phyloP scores from a whole-genome alignment of 2,797 vertebrate species.

The Siniperca scherzeri region DNA sequence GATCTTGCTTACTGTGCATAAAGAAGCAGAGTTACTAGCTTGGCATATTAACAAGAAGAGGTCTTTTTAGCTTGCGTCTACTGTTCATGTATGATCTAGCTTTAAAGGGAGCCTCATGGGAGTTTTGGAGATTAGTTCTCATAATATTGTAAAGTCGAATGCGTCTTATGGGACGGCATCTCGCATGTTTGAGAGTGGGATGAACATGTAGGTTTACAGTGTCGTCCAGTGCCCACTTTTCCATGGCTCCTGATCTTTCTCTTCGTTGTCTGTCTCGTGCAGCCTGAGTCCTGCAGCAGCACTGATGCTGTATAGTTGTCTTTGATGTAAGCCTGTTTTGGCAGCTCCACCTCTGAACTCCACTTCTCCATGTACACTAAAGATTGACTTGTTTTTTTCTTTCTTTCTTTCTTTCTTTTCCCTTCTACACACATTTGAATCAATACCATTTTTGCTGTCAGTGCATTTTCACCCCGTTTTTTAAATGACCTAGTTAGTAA shows the following conservation, averaged over 20 bases:
- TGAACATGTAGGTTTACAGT: constrained; percentile 5
- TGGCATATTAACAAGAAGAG: constrained; percentile 41
- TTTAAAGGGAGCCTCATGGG: constrained; percentile 25
- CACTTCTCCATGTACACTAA: neutral
- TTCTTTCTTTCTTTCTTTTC: neutral
- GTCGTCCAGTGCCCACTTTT: neutral
- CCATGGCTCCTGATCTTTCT: neutral
- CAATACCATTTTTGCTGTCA: constrained; percentile 39
- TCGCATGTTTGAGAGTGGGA: constrained; percentile 18
- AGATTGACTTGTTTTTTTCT: neutral
- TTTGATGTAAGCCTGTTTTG: constrained; percentile 36
- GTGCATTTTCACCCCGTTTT: constrained; percentile 34
- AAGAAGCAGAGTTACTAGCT: constrained; percentile 30
- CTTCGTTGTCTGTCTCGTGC: constrained; percentile 6
- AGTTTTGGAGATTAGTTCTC: constrained; percentile 15
- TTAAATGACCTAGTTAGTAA: constrained; percentile 60
- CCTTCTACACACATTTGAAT: constrained; percentile 30
- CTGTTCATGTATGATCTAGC: constrained; percentile 18
- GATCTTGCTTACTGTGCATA: constrained; percentile 47
- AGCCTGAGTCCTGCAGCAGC: constrained; percentile 25
- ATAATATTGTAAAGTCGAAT: constrained; percentile 6
- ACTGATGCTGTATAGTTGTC: neutral
- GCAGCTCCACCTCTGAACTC: constrained; percentile 46
- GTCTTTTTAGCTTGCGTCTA: constrained; percentile 6
- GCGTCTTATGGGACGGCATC: neutral